phyloP scores from a whole-genome alignment of 2,113 vertebrate genomes.

The Pelmatolapia mariae region DNA sequence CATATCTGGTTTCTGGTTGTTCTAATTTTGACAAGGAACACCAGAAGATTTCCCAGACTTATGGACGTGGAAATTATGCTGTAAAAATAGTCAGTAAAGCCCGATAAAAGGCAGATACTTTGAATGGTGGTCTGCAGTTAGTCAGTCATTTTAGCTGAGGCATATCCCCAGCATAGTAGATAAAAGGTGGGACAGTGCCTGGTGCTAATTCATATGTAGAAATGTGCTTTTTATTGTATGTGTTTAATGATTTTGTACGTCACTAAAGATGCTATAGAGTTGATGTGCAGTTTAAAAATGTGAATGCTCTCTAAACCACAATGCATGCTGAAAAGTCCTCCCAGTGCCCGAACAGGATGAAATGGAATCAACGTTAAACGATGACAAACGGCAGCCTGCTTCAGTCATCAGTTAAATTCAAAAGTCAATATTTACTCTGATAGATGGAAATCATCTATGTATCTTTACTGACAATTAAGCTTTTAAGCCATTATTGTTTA shows the following conservation, averaged over 20 bases:
- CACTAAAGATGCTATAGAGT: not conserved
- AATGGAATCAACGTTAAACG: not conserved
- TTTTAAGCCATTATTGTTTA: not conserved
- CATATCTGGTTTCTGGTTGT: not conserved
- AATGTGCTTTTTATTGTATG: not conserved
- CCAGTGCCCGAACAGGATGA: not conserved
- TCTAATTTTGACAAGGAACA: not conserved
- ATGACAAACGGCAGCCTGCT: not conserved
- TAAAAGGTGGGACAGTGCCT: not conserved
- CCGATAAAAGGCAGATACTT: not conserved
- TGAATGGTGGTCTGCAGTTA: not conserved
- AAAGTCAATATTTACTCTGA: slow-evolving; percentile 23
- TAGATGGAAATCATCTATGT: not conserved
- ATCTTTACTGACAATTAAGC: not conserved
- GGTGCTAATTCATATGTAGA: not conserved
- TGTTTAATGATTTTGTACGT: not conserved
- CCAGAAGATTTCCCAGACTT: not conserved
- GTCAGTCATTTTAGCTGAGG: not conserved
- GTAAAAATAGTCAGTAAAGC: not conserved
- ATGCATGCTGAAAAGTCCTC: not conserved
- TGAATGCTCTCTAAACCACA: not conserved
- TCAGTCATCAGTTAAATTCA: not conserved
- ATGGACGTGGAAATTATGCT: not conserved
- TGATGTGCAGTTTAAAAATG: not conserved
- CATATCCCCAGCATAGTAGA: not conserved